phyloP scores from a whole-genome alignment of 2,113 vertebrate genomes.

The Tragelaphus imberbis region DNA sequence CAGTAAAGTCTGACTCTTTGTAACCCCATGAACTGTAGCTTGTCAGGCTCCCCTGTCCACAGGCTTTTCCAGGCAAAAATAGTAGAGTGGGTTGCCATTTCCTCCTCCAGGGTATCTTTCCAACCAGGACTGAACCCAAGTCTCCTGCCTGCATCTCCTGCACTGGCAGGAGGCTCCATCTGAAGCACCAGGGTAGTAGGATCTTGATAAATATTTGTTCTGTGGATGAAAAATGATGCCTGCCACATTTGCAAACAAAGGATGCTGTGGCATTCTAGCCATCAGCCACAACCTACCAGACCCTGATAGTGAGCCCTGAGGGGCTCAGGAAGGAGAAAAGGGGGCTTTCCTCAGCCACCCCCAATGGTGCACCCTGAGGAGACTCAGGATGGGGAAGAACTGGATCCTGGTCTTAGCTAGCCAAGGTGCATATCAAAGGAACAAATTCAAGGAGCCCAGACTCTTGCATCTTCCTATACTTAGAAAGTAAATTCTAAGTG shows the following conservation, averaged over 20 bases:
- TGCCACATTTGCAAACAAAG: background rate
- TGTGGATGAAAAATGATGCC: background rate
- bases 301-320: too few species aligned
- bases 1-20: background rate
- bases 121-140: background rate
- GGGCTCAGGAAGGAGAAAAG: background rate
- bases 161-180: background rate
- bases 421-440: background rate
- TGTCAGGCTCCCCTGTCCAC: background rate
- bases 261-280: background rate
- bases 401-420: background rate
- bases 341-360: too few species aligned
- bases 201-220: background rate
- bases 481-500: background rate
- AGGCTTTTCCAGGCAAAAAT: background rate
- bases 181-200: background rate
- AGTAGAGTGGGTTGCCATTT: background rate
- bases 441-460: background rate
- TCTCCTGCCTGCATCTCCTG: background rate
- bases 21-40: background rate
- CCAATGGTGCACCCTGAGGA: fast-evolving
- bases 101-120: background rate
- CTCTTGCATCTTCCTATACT: background rate
- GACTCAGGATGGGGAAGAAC: background rate
- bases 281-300: background rate